phyloP scores from a whole-genome alignment of 23 tunicate species.

The Botrylloides violaceus region DNA sequence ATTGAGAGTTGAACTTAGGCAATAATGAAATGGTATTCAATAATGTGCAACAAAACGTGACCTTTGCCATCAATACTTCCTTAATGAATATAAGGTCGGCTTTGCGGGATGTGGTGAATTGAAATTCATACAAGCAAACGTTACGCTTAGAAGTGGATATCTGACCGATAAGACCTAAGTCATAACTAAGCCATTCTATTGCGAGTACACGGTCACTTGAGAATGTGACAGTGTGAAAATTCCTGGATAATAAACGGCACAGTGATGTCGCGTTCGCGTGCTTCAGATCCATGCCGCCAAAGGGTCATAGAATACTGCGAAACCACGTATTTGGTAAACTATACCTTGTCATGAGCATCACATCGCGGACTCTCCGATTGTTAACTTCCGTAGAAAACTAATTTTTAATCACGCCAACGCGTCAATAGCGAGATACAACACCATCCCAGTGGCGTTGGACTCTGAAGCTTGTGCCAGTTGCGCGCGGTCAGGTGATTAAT shows the following conservation, averaged over 20 bases:
- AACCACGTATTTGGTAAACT: not conserved
- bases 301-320: not conserved
- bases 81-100: not conserved
- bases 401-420: too few species aligned
- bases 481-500: too few species aligned
- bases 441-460: too few species aligned
- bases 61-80: not conserved
- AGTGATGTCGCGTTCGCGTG: not conserved
- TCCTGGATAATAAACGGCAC: not conserved
- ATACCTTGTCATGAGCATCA: too few species aligned
- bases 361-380: too few species aligned
- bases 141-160: not conserved
- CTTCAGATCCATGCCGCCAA: not conserved
- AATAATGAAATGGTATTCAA: too few species aligned
- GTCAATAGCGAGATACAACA: too few species aligned
- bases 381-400: too few species aligned
- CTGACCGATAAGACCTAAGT: not conserved
- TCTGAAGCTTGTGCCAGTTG: too few species aligned
- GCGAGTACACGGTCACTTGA: not conserved
- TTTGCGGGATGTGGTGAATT: not conserved
- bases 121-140: not conserved
- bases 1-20: too few species aligned
- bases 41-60: not conserved
- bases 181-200: not conserved
- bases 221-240: constrained; percentile 1